phyloP scores from a whole-genome alignment of 2,797 vertebrate species.

The Pogoniulus pusillus region DNA sequence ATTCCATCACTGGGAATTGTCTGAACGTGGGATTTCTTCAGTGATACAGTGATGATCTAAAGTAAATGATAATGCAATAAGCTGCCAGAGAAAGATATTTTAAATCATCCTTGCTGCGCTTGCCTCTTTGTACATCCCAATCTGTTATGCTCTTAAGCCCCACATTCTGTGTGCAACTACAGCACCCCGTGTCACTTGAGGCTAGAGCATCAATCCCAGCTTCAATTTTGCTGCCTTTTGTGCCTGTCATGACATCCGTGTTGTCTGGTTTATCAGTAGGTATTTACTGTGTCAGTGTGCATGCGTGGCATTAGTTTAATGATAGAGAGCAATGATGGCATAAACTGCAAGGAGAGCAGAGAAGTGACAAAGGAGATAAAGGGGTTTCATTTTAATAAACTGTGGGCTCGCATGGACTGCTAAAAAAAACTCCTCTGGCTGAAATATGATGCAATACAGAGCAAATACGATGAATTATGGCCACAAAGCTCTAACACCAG shows the following conservation, averaged over 20 bases:
- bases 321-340: neutral
- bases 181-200: neutral
- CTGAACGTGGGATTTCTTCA: neutral
- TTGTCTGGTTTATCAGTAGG: neutral
- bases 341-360: neutral
- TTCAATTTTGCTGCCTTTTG: neutral
- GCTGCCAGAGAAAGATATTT: neutral
- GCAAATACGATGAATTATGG: neutral
- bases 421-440: neutral
- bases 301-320: neutral
- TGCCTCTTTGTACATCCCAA: neutral
- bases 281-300: neutral
- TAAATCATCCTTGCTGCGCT: neutral
- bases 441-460: neutral
- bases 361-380: neutral
- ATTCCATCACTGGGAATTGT: neutral
- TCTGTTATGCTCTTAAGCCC: neutral
- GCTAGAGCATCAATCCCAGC: neutral
- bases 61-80: neutral
- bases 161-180: accelerated
- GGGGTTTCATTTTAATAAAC: neutral
- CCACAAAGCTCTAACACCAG: neutral
- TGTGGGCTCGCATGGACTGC: neutral
- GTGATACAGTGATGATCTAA: neutral
- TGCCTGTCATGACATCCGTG: neutral